A percentile compares a stretch with the other conserved stretches of the same genome.
Conservation (phyloP, 2,113 vertebrate species). For the Gnathonemus echidnorhynchus region DNA sequence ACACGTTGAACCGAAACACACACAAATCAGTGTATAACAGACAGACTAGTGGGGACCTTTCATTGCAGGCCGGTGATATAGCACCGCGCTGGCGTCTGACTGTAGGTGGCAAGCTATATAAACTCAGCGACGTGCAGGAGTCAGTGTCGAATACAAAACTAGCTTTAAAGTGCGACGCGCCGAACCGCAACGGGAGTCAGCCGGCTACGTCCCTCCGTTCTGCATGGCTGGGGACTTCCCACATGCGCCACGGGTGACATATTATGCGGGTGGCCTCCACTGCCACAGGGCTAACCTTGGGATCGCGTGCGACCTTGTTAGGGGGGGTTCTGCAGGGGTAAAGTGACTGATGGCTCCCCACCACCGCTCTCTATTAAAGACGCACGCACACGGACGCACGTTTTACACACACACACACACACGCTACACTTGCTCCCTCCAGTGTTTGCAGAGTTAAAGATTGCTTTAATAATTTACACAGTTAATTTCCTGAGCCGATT, state of each 20-base stretch:
- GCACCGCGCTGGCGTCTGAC: background rate
- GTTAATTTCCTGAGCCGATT: constrained; percentile 59
- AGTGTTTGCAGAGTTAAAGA: constrained; percentile 57
- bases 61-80: background rate
- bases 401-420: background rate
- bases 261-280: constrained; percentile 25
- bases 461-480: constrained; percentile 67
- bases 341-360: constrained; percentile 38
- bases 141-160: background rate
- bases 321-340: constrained; percentile 32
- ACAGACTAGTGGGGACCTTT: background rate
- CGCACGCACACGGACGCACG: constrained; percentile 20
- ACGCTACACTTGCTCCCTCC: constrained; percentile 22
- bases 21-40: background rate
- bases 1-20: background rate
- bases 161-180: background rate
- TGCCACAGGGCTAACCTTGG: constrained; percentile 36
- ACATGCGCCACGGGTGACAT: constrained; percentile 3
- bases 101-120: background rate
- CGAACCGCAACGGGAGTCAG: background rate
- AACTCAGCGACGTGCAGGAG: background rate
- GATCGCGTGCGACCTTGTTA: constrained; percentile 42
- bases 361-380: constrained; percentile 34
- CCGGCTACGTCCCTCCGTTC: background rate
- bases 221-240: background rate